These are phyloP conservation scores for Bombus affinis DNA, from an alignment of 1,140 invertebrate species.

Conservation along the genomic window DNA sequence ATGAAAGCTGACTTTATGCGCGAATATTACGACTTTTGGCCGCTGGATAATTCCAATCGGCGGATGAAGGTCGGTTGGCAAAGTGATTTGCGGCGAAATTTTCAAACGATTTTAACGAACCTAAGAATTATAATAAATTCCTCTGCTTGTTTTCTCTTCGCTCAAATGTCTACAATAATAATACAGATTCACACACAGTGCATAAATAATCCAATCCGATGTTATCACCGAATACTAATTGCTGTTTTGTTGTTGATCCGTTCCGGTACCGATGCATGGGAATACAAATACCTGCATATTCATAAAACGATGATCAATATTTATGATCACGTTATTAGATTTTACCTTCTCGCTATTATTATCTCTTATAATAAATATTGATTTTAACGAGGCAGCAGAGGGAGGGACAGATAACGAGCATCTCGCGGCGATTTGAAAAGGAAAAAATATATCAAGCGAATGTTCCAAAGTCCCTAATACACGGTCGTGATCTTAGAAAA, in stretches of 20 bases:
- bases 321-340: constrained; percentile 43
- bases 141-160: neutral
- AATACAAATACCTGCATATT: constrained; percentile 2
- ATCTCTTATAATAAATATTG: constrained; percentile 29
- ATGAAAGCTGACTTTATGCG: neutral
- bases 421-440: neutral
- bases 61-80: neutral
- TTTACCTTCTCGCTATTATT: constrained; percentile 36
- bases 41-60: neutral
- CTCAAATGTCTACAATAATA: neutral
- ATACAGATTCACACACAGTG: neutral
- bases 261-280: neutral
- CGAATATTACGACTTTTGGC: neutral
- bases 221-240: constrained; percentile 10
- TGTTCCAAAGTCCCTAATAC: too few species aligned
- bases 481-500: too few species aligned
- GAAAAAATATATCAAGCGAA: neutral
- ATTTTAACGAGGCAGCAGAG: neutral
- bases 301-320: constrained; percentile 37
- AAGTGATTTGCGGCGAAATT: neutral
- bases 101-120: neutral
- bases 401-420: neutral
- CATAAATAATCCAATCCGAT: neutral
- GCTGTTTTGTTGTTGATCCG: neutral
- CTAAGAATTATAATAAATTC: neutral